Conservation (phyloP, 2,797 vertebrate genomes). For the Spheniscus humboldti region DNA sequence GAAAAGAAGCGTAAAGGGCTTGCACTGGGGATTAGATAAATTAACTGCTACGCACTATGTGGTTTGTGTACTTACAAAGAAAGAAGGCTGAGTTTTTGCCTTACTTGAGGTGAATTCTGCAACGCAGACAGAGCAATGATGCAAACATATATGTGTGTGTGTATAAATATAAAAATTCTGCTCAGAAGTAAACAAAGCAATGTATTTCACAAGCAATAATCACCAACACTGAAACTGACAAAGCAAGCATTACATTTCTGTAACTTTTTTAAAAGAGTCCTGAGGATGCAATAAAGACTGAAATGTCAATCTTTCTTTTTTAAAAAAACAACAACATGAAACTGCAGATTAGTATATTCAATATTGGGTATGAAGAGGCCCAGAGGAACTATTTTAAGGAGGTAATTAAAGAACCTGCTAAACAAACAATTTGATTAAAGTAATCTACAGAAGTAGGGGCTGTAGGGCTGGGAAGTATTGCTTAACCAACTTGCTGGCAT, state of each 20-base stretch:
- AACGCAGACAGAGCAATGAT: background rate
- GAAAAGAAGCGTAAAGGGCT: background rate
- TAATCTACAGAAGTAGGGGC: background rate
- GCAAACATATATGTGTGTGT: background rate
- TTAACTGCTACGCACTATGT: background rate
- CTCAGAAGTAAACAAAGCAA: background rate
- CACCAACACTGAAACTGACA: background rate
- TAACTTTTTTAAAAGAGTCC: background rate
- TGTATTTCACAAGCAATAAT: background rate
- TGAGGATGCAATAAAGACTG: background rate
- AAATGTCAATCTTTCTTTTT: background rate
- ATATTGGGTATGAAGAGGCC: background rate
- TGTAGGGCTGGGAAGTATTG: slow-evolving; percentile 15
- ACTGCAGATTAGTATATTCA: background rate
- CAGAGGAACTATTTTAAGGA: slow-evolving; percentile 18
- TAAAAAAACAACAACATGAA: background rate
- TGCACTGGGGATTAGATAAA: background rate
- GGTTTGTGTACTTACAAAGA: background rate
- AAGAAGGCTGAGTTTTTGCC: background rate
- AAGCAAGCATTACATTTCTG: background rate
- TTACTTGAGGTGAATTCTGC: background rate
- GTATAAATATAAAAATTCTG: background rate
- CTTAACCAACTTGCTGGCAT: slow-evolving; percentile 14
- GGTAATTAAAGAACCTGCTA: slow-evolving; percentile 33
- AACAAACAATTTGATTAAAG: slow-evolving; percentile 22